These are phyloP conservation scores for Apis florea DNA, from an alignment of 1,140 invertebrate genomes.

Conservation along the genomic window DNA sequence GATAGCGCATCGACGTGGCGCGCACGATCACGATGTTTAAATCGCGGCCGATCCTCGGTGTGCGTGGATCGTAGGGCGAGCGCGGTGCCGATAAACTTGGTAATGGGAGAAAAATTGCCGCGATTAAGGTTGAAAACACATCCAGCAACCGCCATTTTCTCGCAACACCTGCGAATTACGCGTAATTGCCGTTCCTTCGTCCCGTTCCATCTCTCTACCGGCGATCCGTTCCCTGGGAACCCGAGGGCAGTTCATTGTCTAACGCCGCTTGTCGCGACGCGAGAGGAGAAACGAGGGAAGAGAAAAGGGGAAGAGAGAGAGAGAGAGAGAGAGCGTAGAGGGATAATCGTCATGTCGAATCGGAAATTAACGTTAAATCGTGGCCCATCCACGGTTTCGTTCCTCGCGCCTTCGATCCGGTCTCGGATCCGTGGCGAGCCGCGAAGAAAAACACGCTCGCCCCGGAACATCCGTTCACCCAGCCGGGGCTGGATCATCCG, in stretches of 20 bases:
- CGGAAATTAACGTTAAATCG: conserved; percentile 73
- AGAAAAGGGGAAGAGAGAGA: background rate
- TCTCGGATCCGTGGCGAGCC: background rate
- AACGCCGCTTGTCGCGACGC: conserved; percentile 50
- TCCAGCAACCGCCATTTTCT: conserved; percentile 78
- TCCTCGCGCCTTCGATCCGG: background rate
- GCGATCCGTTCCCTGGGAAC: conserved; percentile 78
- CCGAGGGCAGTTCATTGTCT: conserved; percentile 75
- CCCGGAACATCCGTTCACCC: background rate
- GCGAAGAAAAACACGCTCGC: conserved; percentile 36
- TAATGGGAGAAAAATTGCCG: conserved; percentile 79
- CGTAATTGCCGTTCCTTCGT: conserved; percentile 76
- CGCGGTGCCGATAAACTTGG: conserved; percentile 69
- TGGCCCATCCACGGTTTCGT: conserved; percentile 5
- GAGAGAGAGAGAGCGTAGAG: background rate
- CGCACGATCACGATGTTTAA: conserved; percentile 55
- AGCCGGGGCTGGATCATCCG: conserved; percentile 16
- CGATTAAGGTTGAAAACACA: conserved; percentile 79
- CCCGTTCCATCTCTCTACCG: conserved; percentile 68
- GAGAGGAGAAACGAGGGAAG: conserved; percentile 54
- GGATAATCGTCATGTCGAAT: conserved; percentile 76
- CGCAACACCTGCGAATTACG: conserved; percentile 80
- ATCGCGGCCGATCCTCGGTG: conserved; percentile 21
- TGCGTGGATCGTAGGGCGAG: conserved; percentile 45
- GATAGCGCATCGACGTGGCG: background rate